Percentiles rank a stretch among this genome's conserved stretches.
These are phyloP conservation scores for Cephalotes varians DNA, from an alignment of 2,888 invertebrate genomes.

Conservation along the genomic window DNA sequence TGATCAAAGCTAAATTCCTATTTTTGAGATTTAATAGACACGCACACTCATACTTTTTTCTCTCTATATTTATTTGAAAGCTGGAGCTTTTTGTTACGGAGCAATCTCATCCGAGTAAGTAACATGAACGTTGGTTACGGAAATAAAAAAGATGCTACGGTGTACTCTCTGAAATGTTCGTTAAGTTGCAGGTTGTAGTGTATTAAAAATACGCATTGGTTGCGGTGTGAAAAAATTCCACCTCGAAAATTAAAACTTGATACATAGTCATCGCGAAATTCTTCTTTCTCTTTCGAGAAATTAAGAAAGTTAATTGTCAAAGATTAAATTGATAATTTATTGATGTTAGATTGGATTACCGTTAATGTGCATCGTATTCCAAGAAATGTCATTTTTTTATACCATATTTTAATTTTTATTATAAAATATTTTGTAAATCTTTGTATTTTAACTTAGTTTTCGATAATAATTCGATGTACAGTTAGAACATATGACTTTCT, in stretches of 20 bases:
- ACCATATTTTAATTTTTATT: not conserved
- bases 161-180: conserved; percentile 32
- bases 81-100: not conserved
- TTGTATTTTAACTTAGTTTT: not conserved
- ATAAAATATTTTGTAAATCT: not conserved
- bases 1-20: not conserved
- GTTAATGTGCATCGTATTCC: not conserved
- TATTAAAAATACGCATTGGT: conserved; percentile 26
- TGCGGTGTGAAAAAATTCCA: conserved; percentile 20
- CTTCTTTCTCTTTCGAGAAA: not conserved
- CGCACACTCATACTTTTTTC: not conserved
- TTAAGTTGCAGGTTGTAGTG: conserved; percentile 30
- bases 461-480: not conserved
- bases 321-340: not conserved
- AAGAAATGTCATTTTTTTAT: not conserved
- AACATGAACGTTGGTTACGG: conserved; percentile 9
- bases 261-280: not conserved
- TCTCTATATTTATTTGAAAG: conserved; percentile 25
- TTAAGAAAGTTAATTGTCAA: not conserved
- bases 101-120: conserved; percentile 37
- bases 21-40: not conserved
- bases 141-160: not conserved
- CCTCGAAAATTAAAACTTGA: conserved; percentile 15
- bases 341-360: not conserved
- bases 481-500: not conserved